Base-by-base conservation (phyloP, 2,888 invertebrate species). In the Drosophila villosipedis region DNA sequence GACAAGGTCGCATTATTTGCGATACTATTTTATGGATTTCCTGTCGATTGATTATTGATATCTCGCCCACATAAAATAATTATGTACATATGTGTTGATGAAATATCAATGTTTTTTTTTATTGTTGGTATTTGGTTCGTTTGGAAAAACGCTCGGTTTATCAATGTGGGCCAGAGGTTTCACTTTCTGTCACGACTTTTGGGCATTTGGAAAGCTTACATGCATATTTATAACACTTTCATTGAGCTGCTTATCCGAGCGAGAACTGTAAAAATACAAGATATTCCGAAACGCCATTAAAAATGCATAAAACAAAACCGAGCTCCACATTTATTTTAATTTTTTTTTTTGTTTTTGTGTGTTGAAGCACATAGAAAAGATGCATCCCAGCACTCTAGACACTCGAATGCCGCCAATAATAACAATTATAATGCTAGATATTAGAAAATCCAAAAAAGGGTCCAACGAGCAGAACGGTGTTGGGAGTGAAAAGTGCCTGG, bases 151-250 rank as follows among this genome's bases (percentile, higher is more conserved):
- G 47, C 12, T 28, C 41, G 28, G 31, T 43, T 62, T 66, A 63
- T 59, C 63, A 61, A 77, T 67, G 59, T 67, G 62, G 66, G 54
- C 41, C 62, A 73, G 49, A 69, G 68, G 61, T 86, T 83, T 83
- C 84, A 83, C 86, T 86, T 83, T 86, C 84, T n/a, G 64, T 86
- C 86, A 83, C 86, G 84, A 86, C 66, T 83, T 83, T 83, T 68
- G 54, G 49, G 28, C 53, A 58, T 71, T 77, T 61, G 64, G 77
- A 85, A 85, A 82, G 80, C 83, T 79, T 58, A 55, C 43, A 77
- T 72, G 62, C 71, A 85, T 77, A 80, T 83, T 85, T 80, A 85
- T 83, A 86, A 83, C 82, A 82, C 82, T 82, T 85, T 83, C 81
- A 58, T 83, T 84, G 53, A 49, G 64, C 37, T 55, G 72, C 59